A percentile compares a stretch with the other conserved stretches of the same genome.
These are phyloP conservation scores for Leptodactylus fallax DNA, from an alignment of 2,797 vertebrate species.

Conservation along the genomic window DNA sequence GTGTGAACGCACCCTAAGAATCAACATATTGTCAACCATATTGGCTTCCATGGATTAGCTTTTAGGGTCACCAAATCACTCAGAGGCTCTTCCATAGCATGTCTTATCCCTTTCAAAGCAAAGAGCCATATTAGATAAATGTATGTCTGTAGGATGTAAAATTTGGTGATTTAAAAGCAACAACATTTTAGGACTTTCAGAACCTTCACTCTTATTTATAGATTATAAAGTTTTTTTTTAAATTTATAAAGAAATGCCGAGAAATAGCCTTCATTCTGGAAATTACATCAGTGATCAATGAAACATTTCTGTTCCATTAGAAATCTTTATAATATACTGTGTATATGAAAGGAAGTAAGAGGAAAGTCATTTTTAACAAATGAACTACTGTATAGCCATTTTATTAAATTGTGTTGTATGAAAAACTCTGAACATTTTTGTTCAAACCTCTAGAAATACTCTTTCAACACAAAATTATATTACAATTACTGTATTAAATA, in stretches of 20 bases:
- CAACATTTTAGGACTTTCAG: no score
- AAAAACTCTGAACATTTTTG: not conserved
- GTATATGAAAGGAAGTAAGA: not conserved
- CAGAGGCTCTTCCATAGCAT: no score
- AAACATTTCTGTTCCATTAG: not conserved
- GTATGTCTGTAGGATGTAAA: no score
- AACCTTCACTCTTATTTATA: not conserved
- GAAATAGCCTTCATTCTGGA: not conserved
- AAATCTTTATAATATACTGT: not conserved
- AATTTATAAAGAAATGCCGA: not conserved
- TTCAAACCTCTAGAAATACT: not conserved
- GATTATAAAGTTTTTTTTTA: not conserved
- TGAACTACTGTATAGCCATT: not conserved
- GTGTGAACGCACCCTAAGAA: no score
- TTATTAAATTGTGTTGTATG: not conserved
- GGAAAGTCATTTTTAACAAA: not conserved
- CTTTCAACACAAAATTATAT: not conserved
- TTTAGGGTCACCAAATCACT: no score
- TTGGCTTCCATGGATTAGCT: no score
- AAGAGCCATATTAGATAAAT: no score
- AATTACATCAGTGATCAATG: not conserved
- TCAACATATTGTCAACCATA: no score
- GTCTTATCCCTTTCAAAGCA: no score
- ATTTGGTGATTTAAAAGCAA: no score
- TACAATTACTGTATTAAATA: not conserved